Base-by-base conservation (phyloP, 2,888 invertebrate genomes). In the Tetramorium bicarinatum region DNA sequence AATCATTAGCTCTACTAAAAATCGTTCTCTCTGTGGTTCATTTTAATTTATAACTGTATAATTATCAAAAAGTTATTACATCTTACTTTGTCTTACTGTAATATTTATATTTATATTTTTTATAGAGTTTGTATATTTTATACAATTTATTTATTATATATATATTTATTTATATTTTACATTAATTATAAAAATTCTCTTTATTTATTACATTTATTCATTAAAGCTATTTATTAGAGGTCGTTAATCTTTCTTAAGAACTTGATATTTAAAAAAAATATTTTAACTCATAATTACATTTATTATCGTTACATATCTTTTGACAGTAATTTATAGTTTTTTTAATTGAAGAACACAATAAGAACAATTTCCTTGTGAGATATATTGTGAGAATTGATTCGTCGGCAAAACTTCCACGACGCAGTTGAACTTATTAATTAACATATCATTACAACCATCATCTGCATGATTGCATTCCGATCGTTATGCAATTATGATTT, bases 361-460 rank as follows among this genome's bases (percentile, higher is more conserved):
- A 67, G 11, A 29, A 7, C 59, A 1, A 49, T 13, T 3, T 49
- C 0, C 34, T 69, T 34, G n/a, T n/a, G n/a, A n/a, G n/a, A n/a
- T n/a, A n/a, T n/a, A 41, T 41, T 15, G 47, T 52, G 11, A 15
- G 15, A 71, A 54, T 54, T 71, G 11, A 34, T 21, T 49, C n/a
- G 4, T 15, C 29, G 13, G 21, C 41, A 54, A 54, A 15, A 25
- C 9, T 29, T 4, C n/a, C 29, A 8, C n/a, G 13, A 54, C 15
- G 54, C 25, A 49, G n/a, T 6, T 67, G 47, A 49, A 67, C 67
- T 54, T 38, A 25, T 25, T 56, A 56, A 72, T 72, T 72, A 72
- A 38, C 15, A 41, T 56, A 72, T 56, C 13, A 3, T 41, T 54
- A 25, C 41, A 21, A 6, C 21, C 41, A 18, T 44, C 18, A 59